These are phyloP conservation scores for Aspidapion aeneum DNA, from an alignment of 2,888 invertebrate genomes.

Conservation along the genomic window DNA sequence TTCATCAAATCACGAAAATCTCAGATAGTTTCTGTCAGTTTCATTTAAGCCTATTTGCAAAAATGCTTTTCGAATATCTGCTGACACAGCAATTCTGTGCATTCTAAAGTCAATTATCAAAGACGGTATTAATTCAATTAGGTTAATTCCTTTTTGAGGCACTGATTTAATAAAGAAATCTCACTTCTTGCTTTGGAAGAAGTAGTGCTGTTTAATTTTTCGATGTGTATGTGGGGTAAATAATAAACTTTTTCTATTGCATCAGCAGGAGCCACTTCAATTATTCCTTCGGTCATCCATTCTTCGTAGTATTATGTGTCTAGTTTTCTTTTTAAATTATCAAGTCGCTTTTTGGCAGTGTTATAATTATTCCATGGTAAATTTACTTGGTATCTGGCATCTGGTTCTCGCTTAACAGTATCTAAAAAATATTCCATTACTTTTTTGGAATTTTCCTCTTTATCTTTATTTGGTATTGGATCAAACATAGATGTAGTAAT, in stretches of 20 bases:
- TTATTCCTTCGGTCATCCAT: constrained; percentile 19
- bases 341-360: constrained; percentile 19
- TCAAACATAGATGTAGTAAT: not conserved
- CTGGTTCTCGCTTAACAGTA: constrained; percentile 13
- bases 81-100: constrained; percentile 19
- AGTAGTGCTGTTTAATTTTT: constrained; percentile 1
- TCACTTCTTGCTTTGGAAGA: constrained; percentile 26
- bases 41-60: constrained; percentile 30
- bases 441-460: constrained; percentile 3
- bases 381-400: constrained; percentile 23
- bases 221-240: constrained; percentile 13
- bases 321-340: constrained; percentile 7
- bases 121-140: constrained; percentile 19
- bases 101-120: constrained; percentile 25
- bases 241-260: constrained; percentile 5
- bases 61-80: constrained; percentile 37
- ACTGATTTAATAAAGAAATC: constrained; percentile 30
- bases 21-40: constrained; percentile 31
- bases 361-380: constrained; percentile 22
- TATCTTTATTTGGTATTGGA: not conserved
- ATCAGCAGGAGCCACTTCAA: constrained; percentile 15
- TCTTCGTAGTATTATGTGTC: constrained; percentile 9
- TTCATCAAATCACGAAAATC: constrained; percentile 31
- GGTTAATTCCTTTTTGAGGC: constrained; percentile 24
- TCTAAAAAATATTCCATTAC: constrained; percentile 17